These are phyloP conservation scores for Saguinus midas DNA, from an alignment of 2,113 vertebrate genomes.

Conservation along the genomic window DNA sequence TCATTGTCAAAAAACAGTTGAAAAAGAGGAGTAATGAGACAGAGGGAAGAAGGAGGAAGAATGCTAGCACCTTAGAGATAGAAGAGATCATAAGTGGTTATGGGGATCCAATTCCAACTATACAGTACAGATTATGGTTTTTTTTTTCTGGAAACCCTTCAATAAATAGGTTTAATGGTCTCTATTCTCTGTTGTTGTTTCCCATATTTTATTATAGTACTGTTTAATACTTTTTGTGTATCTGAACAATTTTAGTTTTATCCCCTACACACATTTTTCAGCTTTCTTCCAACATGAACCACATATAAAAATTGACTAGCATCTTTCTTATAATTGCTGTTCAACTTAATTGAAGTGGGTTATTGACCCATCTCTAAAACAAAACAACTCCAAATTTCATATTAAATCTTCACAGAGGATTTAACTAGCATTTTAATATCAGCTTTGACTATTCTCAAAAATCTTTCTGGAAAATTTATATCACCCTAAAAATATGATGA, in stretches of 20 bases:
- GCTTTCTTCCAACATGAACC: neutral
- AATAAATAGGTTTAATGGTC: neutral
- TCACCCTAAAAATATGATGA: neutral
- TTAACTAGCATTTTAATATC: constrained; percentile 25
- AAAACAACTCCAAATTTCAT: neutral
- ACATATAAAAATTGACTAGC: neutral
- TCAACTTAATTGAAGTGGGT: neutral
- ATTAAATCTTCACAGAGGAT: neutral
- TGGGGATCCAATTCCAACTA: neutral
- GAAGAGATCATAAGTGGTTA: neutral
- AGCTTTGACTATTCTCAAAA: neutral
- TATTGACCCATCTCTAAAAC: neutral
- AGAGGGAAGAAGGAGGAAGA: neutral
- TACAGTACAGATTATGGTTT: neutral
- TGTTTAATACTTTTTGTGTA: neutral
- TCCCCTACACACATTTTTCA: neutral
- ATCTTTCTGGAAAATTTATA: neutral
- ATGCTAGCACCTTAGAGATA: neutral
- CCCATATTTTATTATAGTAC: neutral
- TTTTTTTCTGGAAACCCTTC: neutral
- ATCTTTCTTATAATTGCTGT: neutral
- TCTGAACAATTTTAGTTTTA: neutral
- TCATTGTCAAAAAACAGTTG: neutral
- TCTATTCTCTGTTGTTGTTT: neutral
- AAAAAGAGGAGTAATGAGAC: neutral